Conservation (phyloP, 2,113 vertebrate genomes). For the Electrona antarctica region DNA sequence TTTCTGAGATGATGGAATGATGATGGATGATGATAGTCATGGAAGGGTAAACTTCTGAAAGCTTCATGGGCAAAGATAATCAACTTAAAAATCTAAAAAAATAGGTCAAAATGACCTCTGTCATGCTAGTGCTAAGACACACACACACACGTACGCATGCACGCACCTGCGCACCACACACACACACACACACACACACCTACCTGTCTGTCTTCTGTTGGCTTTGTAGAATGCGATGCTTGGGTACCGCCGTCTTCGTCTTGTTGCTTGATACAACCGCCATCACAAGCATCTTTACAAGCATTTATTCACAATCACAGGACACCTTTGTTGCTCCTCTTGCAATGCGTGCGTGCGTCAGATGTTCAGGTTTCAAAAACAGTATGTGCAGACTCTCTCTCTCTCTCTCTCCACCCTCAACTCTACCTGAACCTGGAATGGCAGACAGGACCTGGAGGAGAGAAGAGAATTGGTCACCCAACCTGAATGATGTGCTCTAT, state of each 20-base stretch:
- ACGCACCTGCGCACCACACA: background rate
- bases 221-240: conserved; percentile 24
- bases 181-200: conserved; percentile 34
- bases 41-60: no score
- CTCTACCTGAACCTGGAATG: background rate
- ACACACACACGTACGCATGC: background rate
- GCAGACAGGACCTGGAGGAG: no score
- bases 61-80: no score
- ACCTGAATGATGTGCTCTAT: no score
- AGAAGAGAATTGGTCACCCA: no score
- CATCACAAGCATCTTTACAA: conserved; percentile 37
- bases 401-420: background rate
- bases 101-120: no score
- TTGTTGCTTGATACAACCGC: conserved; percentile 37
- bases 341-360: background rate
- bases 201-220: conserved; percentile 8
- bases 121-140: no score
- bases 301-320: conserved; percentile 33
- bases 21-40: no score
- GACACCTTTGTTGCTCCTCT: conserved; percentile 52
- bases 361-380: background rate
- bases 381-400: no score
- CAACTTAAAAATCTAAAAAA: no score
- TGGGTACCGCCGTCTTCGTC: background rate
- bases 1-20: no score